Base-by-base conservation (phyloP, 2,113 vertebrate species). In the Cervus canadensis region DNA sequence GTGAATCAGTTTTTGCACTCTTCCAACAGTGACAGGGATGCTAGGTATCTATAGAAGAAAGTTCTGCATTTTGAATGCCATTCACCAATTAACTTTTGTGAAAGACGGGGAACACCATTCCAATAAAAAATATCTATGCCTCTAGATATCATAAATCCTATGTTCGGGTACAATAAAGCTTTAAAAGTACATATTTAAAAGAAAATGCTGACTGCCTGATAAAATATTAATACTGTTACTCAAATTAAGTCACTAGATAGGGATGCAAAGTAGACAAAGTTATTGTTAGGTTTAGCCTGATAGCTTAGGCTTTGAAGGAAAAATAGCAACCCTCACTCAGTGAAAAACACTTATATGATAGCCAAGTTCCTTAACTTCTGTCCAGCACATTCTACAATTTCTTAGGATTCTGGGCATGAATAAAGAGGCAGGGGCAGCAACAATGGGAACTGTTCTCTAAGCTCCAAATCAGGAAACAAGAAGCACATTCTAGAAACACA, bases 201-300 rank as follows among this genome's bases (percentile, higher is more conserved):
- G 88, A 92, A 89, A 97, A 93, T 95, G 36, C 54, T 94, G 74
- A 97, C 96, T 98, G 87, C 14, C 48, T 96, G 84, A 95, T 96
- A 95, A 98, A 97, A 97, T 97, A 96, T 95, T 94, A 96, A 98
- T 93, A 94, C 13, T 40, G 36, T 89, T 93, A 78, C 56, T 90
- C 86, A 96, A 96, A 98, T 96, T 96, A 98, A 98, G 74, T 90
- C 74, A 87, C 97, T 87, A 97, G 59, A 71, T 43, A 88, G 23
- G 76, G 96, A 96, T 94, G 82, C 48, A 97, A 98, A 97, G 60
- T 64, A 97, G 76, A 28, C 43, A 52, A 64, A 92, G 25, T 95
- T 85, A 92, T 90, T 92, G 64, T 71, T 52, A 54, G 56, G 33
- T 78, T 96, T 90, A 92, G 30, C 14, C 13, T 16, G 12, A 60